Conservation (phyloP, 2,113 vertebrate species). For the Manacus vitellinus region DNA sequence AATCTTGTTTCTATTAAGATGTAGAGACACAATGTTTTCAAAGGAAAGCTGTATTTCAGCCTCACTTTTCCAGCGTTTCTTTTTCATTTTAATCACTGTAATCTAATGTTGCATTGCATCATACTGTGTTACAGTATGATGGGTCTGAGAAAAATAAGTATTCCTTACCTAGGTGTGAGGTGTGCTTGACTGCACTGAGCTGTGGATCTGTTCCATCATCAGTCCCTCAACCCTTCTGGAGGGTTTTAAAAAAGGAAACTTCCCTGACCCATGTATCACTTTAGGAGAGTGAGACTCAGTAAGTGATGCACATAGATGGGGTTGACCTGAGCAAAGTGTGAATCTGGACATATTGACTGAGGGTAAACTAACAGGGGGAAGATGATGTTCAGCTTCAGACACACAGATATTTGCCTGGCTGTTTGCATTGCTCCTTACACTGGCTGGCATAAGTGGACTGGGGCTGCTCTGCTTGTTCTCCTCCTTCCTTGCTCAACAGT, state of each 20-base stretch:
- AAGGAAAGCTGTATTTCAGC: neutral
- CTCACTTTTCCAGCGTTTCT: neutral
- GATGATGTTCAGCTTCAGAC: neutral
- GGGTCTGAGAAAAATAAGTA: neutral
- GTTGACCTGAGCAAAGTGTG: fast-evolving
- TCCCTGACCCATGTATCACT: neutral
- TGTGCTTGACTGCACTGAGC: neutral
- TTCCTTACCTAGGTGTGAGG: neutral
- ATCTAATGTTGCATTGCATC: neutral
- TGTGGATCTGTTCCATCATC: neutral
- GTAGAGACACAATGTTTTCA: neutral
- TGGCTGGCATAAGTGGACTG: neutral
- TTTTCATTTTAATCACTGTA: neutral
- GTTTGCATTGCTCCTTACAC: fast-evolving
- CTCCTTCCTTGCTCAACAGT: neutral
- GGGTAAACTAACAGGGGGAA: neutral
- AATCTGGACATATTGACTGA: neutral
- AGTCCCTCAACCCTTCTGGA: neutral
- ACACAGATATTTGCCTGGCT: neutral
- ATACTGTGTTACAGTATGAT: neutral
- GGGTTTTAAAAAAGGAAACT: neutral
- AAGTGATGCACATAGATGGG: fast-evolving
- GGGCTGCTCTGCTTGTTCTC: neutral
- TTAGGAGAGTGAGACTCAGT: neutral
- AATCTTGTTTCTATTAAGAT: neutral